Base-by-base conservation (phyloP, 92 coral and sea anemone species). In the Galaxea fascicularis region DNA sequence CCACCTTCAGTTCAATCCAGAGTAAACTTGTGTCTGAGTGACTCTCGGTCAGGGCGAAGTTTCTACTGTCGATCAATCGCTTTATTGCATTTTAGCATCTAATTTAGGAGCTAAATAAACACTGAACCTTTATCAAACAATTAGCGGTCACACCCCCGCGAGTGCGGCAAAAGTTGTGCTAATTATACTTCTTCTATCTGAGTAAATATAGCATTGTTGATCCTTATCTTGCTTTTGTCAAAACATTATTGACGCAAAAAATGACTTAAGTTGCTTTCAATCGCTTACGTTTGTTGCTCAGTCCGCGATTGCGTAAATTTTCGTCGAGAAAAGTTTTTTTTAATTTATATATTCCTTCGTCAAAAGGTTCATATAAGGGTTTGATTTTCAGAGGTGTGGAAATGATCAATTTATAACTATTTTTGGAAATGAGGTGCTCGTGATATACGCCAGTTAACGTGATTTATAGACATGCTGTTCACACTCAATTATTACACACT, bases 71-170 rank as follows among this genome's bases (percentile, higher is more conserved):
- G 12, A 5, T 25, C 9, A 11, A 65, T 27, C 44, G 18, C 17
- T 15, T 49, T 27, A 1, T 16, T 53, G n/a, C 15, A 28, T 27
- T 65, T 65, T 65, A 10, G 87, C 87, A 75, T 83, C 54, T 83
- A 76, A 83, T 83, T 83, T 74, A 12, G 60, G 30, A 47, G 35
- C 60, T 39, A 83, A 44, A 74, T 83, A 83, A 73, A 83, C 81
- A 83, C 62, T 7, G 18, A 41, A 3, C 39, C 39, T 73, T 10
- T 49, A 75, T 65, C 49, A 66, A 79, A 45, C 80, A 83, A 73
- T 73, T 30, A 83, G 73, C 20, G 18, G 39, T 29, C 52, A 83
- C 75, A 60, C 63, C 22, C 31, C 52, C 0, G 65, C 54, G 41
- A 71, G 56, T 47, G 26, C n/a, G n/a, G n/a, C 20, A 44, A 49